A percentile compares a stretch with the other conserved stretches of the same genome.
Conservation (phyloP, 2,113 vertebrate genomes). For the Eidolon helvum region DNA sequence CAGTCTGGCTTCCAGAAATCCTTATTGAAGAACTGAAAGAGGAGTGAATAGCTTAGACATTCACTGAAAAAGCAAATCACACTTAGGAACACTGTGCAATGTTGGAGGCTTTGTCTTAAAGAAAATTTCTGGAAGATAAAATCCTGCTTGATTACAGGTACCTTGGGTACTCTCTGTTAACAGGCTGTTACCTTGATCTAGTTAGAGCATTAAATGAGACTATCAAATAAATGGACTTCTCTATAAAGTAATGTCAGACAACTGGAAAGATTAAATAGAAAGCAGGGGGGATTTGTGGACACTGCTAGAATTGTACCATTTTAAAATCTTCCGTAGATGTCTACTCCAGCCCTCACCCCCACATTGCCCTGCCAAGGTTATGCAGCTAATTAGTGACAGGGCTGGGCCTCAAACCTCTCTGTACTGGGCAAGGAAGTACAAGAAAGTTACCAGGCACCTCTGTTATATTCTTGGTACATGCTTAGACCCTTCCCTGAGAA, state of each 20-base stretch:
- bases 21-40: neutral
- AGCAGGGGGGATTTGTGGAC: neutral
- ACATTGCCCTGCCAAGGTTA: neutral
- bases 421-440: neutral
- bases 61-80: neutral
- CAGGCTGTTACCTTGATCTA: neutral
- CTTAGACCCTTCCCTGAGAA: neutral
- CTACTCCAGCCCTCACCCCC: neutral
- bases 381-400: neutral
- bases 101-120: neutral
- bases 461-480: neutral
- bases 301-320: neutral
- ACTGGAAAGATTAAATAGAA: neutral
- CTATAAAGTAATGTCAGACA: neutral
- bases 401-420: neutral
- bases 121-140: conserved; percentile 16
- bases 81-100: neutral
- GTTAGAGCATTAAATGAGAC: neutral
- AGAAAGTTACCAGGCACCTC: neutral
- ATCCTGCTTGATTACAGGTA: neutral
- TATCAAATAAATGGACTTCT: neutral
- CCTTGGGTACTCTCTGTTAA: neutral
- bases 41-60: neutral
- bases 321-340: neutral
- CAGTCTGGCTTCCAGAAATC: neutral